These are phyloP conservation scores for Augochlorella aurata DNA, from an alignment of 2,888 invertebrate genomes.

Conservation along the genomic window DNA sequence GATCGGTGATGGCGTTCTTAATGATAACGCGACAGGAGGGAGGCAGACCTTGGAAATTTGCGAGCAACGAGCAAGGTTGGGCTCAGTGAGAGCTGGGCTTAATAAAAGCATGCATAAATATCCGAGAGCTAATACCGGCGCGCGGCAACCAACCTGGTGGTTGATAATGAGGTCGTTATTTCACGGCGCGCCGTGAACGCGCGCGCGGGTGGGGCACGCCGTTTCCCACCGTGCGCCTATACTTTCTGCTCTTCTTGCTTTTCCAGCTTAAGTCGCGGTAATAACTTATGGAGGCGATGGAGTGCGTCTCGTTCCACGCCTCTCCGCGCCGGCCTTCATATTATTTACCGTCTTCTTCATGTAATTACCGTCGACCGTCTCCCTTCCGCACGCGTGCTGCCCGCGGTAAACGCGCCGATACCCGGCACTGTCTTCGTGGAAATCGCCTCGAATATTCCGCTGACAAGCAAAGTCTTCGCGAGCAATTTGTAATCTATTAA, in stretches of 20 bases:
- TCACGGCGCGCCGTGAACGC: constrained; percentile 42
- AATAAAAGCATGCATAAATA: constrained; percentile 76
- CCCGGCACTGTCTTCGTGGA: neutral
- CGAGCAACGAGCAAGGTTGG: constrained; percentile 21
- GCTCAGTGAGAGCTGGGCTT: constrained; percentile 63
- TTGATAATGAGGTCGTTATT: constrained; percentile 78
- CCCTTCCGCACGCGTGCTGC: neutral
- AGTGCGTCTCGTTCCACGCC: constrained; percentile 42
- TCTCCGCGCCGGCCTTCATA: constrained; percentile 29
- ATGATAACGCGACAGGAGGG: constrained; percentile 42
- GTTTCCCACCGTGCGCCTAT: constrained; percentile 17
- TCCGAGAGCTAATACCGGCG: constrained; percentile 70
- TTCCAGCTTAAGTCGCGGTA: constrained; percentile 53
- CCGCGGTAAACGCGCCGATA: constrained; percentile 18
- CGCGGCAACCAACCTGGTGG: constrained; percentile 69
- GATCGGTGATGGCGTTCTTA: constrained; percentile 32
- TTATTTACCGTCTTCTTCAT: constrained; percentile 44
- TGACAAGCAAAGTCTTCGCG: neutral
- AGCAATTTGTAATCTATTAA: constrained; percentile 1
- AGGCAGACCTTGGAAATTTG: constrained; percentile 35
- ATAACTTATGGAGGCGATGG: constrained; percentile 55
- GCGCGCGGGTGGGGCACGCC: constrained; percentile 25
- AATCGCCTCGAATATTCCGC: constrained; percentile 1
- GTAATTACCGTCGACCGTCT: constrained; percentile 37
- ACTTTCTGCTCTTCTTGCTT: constrained; percentile 36